Base-by-base conservation (phyloP, 2,113 vertebrate species). In the Bufo gargarizans region DNA sequence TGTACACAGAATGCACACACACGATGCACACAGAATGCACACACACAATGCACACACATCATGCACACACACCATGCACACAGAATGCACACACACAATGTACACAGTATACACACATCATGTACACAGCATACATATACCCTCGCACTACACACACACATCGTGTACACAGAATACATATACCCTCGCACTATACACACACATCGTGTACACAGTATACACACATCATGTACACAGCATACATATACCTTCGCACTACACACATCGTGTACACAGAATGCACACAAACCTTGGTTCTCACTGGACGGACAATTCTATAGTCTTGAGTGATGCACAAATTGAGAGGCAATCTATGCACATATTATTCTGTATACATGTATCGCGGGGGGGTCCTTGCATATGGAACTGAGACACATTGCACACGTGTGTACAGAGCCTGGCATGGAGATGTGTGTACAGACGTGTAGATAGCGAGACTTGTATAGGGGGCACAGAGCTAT, bases 291-390 rank as follows among this genome's bases (percentile, higher is more conserved):
- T 72, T 63, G 17, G 45, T 61, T 76, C 33, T 22, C 69, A 59
- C 45, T 69, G 63, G 63, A 63, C 77, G 49, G 77, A 81, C 61
- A 71, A 33, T 55, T 71, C 77, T 59, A 53, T 85, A 76, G 84
- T 56, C 49, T 81, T 81, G 53, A 72, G 50, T 81, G 81, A 87
- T 87, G 86, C 86, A 87, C 86, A 87, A 87, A 72, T 33, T 12
- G 45, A 86, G 77, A 79, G 77, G 61, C 58, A 80, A 81, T 72
- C 86, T 87, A 87, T 87, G 86, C 86, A 87, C 86, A 87, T 87
- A 79, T 55, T 78, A 78, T 71, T 84, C 12, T 71, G 20, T 79
- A 61, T 55, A 84, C 50, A 59, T 82, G 49, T 82, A 82, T 20
- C 12, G n/a, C 47, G 13, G 82, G 63, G 82, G 59, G 58, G 43